Conservation (phyloP, 2,797 vertebrate species). For the Merluccius polli region DNA sequence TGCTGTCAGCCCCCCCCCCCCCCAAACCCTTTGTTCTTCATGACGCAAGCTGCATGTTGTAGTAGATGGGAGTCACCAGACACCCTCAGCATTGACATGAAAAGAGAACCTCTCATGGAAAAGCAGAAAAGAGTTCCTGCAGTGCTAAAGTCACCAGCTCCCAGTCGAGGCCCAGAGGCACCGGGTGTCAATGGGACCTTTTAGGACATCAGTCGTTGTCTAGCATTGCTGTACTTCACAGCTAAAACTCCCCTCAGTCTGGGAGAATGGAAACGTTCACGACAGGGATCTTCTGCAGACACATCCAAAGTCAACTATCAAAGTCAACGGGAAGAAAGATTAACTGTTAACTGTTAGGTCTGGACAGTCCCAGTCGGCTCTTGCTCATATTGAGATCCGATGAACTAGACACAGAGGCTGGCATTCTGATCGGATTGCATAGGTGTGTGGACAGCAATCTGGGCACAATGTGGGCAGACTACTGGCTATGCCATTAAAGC, state of each 20-base stretch:
- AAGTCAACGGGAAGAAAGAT: background rate
- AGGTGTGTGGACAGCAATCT: too few relatives aligned
- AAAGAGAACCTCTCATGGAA: background rate
- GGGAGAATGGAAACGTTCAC: background rate
- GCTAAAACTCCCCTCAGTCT: background rate
- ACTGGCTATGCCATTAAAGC: too few relatives aligned
- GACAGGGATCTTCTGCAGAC: background rate
- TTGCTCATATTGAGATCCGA: too few relatives aligned
- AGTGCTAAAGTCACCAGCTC: background rate
- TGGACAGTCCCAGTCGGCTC: too few relatives aligned
- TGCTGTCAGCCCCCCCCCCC: background rate
- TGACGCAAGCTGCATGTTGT: background rate
- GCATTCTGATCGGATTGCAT: too few relatives aligned
- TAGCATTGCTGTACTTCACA: background rate
- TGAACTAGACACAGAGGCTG: too few relatives aligned
- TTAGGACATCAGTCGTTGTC: background rate
- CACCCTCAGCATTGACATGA: background rate
- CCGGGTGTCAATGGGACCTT: background rate
- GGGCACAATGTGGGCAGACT: too few relatives aligned
- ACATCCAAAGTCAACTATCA: background rate
- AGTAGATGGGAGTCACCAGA: background rate
- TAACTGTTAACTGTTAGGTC: too few relatives aligned
- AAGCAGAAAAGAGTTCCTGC: background rate
- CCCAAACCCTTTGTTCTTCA: background rate
- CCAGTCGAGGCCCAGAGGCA: background rate